Percentiles rank a stretch among this genome's conserved stretches.
Conservation (phyloP, 2,888 invertebrate species). For the Aphidius colemani region DNA sequence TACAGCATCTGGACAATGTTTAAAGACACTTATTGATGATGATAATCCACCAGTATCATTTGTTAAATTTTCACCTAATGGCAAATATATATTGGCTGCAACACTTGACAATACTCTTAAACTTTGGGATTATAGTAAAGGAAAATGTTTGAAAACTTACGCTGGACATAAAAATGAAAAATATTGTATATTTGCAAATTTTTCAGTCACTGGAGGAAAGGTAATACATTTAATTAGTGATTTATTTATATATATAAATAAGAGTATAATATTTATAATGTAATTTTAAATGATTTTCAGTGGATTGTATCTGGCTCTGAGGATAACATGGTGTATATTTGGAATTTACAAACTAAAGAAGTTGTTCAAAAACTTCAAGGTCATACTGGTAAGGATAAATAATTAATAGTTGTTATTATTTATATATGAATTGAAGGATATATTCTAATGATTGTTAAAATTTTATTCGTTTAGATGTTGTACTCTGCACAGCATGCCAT, state of each 20-base stretch:
- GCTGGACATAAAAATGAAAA: conserved; percentile 99
- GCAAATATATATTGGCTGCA: conserved; percentile 98
- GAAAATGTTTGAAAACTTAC: conserved; percentile 98
- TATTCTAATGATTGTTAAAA: too few species aligned
- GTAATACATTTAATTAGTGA: conserved; percentile 61
- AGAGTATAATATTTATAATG: neutral
- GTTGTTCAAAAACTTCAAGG: conserved; percentile 97
- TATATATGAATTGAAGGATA: neutral
- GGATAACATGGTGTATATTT: conserved; percentile 97
- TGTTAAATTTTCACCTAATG: conserved; percentile 99
- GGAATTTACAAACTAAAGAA: conserved; percentile 99
- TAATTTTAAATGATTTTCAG: conserved; percentile 62
- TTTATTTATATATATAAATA: neutral
- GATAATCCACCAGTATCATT: conserved; percentile 99
- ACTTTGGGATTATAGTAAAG: conserved; percentile 99
- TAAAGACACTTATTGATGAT: conserved; percentile 98
- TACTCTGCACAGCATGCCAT: conserved; percentile 97
- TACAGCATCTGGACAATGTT: conserved; percentile 97
- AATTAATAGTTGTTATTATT: conserved; percentile 17
- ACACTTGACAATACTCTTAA: conserved; percentile 98
- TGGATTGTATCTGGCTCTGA: conserved; percentile 99
- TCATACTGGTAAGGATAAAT: conserved; percentile 77
- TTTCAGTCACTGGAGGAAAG: conserved; percentile 99
- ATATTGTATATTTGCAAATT: conserved; percentile 99
- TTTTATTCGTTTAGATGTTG: conserved; percentile 68